Conservation (phyloP, 2,888 invertebrate genomes). For the Nysson spinosus region DNA sequence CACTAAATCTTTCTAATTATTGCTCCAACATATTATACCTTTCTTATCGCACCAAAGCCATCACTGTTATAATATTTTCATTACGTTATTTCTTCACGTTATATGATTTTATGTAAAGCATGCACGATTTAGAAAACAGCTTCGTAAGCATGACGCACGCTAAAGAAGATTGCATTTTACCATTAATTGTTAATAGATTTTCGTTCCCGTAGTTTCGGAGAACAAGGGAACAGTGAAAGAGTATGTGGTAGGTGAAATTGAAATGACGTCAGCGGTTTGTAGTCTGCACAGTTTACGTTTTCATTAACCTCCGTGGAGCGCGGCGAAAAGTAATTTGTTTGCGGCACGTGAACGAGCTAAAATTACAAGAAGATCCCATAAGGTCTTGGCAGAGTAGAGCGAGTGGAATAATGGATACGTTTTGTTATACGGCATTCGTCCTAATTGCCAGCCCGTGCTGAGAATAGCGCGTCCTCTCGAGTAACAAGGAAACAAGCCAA, state of each 20-base stretch:
- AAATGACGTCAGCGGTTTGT: slow-evolving; percentile 2
- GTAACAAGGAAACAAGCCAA: slow-evolving; percentile 8
- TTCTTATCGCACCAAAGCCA: too few species aligned
- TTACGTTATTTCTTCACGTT: too few species aligned
- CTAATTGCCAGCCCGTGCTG: slow-evolving; percentile 40
- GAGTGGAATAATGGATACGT: slow-evolving; percentile 32
- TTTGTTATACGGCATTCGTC: slow-evolving; percentile 32
- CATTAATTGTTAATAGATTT: too few species aligned
- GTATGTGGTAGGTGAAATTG: slow-evolving; percentile 8
- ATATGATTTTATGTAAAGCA: too few species aligned
- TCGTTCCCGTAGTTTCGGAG: too few species aligned
- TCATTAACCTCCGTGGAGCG: slow-evolving; percentile 30
- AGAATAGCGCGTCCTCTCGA: slow-evolving; percentile 24
- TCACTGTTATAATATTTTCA: too few species aligned
- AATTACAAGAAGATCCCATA: slow-evolving; percentile 27
- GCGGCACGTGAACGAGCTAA: slow-evolving; percentile 32
- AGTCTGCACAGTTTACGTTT: slow-evolving; percentile 23
- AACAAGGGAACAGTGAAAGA: background rate
- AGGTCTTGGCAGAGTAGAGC: slow-evolving; percentile 15
- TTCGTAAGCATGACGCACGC: too few species aligned
- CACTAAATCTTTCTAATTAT: too few species aligned
- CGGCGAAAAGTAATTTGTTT: slow-evolving; percentile 40
- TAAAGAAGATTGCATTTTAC: too few species aligned
- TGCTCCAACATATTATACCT: too few species aligned
- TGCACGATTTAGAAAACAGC: too few species aligned